phyloP scores from a whole-genome alignment of 1,140 invertebrate genomes.

The Homalodisca vitripennis region DNA sequence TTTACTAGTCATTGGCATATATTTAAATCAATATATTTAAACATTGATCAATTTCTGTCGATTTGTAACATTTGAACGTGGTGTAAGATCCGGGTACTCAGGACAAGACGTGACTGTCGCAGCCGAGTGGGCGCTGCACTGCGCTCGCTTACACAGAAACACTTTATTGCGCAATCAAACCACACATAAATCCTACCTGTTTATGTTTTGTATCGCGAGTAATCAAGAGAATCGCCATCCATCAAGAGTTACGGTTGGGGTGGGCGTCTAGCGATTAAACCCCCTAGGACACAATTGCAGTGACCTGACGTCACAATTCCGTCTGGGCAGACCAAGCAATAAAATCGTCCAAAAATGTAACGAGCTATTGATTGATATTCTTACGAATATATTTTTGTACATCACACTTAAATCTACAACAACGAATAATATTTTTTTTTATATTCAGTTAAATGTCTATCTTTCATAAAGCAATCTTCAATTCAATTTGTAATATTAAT shows the following conservation, averaged over 20 bases:
- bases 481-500: too few relatives aligned
- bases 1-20: too few relatives aligned
- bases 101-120: too few relatives aligned
- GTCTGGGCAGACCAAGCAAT: neutral
- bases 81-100: too few relatives aligned
- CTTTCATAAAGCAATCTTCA: too few relatives aligned
- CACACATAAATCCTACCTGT: neutral
- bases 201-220: neutral
- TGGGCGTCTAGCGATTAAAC: neutral
- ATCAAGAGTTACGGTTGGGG: neutral
- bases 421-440: too few relatives aligned
- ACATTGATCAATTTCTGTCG: too few relatives aligned
- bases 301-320: neutral
- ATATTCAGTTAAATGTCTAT: too few relatives aligned
- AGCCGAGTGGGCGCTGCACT: too few relatives aligned
- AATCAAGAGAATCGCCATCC: neutral
- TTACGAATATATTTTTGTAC: neutral
- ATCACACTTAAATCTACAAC: neutral
- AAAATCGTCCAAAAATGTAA: neutral
- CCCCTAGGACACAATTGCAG: neutral
- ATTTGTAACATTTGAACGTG: too few relatives aligned
- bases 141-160: too few relatives aligned
- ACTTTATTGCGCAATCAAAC: neutral
- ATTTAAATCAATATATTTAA: too few relatives aligned
- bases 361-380: neutral